phyloP scores from a whole-genome alignment of 1,140 invertebrate species.

The Drosophila trapezifrons region DNA sequence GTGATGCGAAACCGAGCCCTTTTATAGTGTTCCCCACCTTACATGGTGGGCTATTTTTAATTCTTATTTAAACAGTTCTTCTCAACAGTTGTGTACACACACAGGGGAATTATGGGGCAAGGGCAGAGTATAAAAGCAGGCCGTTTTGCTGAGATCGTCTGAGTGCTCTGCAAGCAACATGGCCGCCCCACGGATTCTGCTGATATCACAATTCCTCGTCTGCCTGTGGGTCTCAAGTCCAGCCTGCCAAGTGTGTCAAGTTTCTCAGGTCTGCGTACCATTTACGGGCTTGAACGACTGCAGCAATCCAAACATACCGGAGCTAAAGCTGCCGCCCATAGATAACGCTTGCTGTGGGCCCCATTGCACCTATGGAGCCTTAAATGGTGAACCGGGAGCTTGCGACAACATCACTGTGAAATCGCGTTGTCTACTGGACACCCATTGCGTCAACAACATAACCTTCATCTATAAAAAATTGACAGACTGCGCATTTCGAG shows the following conservation, averaged over 20 bases:
- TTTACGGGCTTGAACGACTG: constrained; percentile 15
- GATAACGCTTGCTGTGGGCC: constrained; percentile 43
- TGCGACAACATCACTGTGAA: not conserved
- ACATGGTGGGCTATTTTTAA: constrained; percentile 16
- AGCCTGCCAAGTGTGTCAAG: not conserved
- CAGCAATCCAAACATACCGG: not conserved
- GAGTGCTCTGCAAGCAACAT: constrained; percentile 8
- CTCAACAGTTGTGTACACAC: constrained; percentile 32
- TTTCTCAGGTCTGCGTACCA: not conserved
- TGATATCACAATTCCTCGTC: not conserved
- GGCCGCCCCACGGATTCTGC: constrained; percentile 10
- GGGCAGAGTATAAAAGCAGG: constrained; percentile 29
- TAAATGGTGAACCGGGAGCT: no score
- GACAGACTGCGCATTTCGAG: not conserved
- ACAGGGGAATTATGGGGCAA: not conserved
- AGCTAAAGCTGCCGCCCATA: constrained; percentile 21
- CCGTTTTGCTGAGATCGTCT: not conserved
- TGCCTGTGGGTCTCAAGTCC: not conserved
- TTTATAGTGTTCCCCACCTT: constrained; percentile 17
- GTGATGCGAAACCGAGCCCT: not conserved
- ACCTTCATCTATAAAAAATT: not conserved
- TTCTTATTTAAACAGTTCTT: constrained; percentile 3
- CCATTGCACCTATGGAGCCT: not conserved
- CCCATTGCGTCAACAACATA: constrained; percentile 5
- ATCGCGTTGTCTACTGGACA: constrained; percentile 20